These are phyloP conservation scores for Eledona agricola DNA, from an alignment of 2,888 invertebrate species.

Conservation along the genomic window DNA sequence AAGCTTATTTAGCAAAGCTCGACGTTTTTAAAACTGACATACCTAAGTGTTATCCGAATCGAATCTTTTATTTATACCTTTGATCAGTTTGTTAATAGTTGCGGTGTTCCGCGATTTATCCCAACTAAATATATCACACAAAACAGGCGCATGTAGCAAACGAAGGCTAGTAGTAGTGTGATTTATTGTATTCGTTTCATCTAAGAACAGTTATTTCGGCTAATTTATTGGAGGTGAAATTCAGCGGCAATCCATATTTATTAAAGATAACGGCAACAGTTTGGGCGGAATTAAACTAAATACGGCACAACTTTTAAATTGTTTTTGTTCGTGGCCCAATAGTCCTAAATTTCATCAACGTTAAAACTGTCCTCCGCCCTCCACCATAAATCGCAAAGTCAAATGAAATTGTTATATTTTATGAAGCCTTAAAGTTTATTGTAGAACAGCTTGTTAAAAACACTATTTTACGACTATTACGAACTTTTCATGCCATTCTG, in stretches of 20 bases:
- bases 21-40: too few species aligned
- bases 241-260: constrained; percentile 26
- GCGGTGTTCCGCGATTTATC: constrained; percentile 17
- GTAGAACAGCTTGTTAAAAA: constrained; percentile 32
- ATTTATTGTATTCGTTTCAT: constrained; percentile 30
- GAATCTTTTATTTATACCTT: constrained; percentile 1
- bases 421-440: constrained; percentile 32
- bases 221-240: constrained; percentile 32
- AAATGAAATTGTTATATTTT: constrained; percentile 33
- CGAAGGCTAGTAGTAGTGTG: constrained; percentile 23
- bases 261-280: too few species aligned
- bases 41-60: constrained; percentile 8
- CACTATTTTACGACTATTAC: constrained; percentile 31
- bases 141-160: constrained; percentile 25
- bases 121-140: constrained; percentile 33
- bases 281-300: background rate
- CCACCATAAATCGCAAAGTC: constrained; percentile 30
- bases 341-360: constrained; percentile 8
- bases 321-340: background rate
- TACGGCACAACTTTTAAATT: background rate
- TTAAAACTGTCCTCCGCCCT: constrained; percentile 14
- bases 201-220: constrained; percentile 29
- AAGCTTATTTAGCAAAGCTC: too few species aligned
- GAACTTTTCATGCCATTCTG: constrained; percentile 19
- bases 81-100: constrained; percentile 17